These are phyloP conservation scores for Lepus timidus DNA, from an alignment of 2,113 vertebrate genomes.

Conservation along the genomic window DNA sequence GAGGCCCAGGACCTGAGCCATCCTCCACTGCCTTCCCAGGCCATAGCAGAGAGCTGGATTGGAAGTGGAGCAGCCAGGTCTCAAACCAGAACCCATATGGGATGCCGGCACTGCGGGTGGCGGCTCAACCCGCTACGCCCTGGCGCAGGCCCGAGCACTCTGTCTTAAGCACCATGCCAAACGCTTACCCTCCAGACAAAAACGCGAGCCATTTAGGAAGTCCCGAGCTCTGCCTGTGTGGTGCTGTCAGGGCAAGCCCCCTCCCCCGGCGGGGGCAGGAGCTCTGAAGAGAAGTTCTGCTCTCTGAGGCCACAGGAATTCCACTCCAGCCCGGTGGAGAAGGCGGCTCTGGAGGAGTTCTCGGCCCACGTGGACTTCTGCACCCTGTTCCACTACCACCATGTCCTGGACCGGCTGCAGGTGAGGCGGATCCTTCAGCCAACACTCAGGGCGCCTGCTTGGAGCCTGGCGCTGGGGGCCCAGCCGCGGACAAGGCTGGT, in stretches of 20 bases:
- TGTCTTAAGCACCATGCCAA: too few relatives aligned
- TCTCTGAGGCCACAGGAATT: slow-evolving; percentile 82
- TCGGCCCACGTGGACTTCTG: slow-evolving; percentile 79
- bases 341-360: slow-evolving; percentile 77
- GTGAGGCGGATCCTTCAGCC: slow-evolving; percentile 53
- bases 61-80: too few relatives aligned
- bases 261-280: not conserved
- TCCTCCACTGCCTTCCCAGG: too few relatives aligned
- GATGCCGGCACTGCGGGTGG: too few relatives aligned
- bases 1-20: too few relatives aligned
- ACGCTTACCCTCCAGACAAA: too few relatives aligned
- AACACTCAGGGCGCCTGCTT: not conserved
- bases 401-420: slow-evolving; percentile 80
- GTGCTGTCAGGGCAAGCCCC: not conserved
- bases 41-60: too few relatives aligned
- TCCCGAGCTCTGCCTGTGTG: not conserved
- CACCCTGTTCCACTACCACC: slow-evolving; percentile 83
- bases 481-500: not conserved
- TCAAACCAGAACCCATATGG: too few relatives aligned
- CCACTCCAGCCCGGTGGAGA: slow-evolving; percentile 77
- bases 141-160: too few relatives aligned
- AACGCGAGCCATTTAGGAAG: not conserved
- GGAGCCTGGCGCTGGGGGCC: not conserved
- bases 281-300: slow-evolving; percentile 55
- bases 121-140: too few relatives aligned